phyloP scores from a whole-genome alignment of 2,113 vertebrate species.

The Vireo altiloquus region DNA sequence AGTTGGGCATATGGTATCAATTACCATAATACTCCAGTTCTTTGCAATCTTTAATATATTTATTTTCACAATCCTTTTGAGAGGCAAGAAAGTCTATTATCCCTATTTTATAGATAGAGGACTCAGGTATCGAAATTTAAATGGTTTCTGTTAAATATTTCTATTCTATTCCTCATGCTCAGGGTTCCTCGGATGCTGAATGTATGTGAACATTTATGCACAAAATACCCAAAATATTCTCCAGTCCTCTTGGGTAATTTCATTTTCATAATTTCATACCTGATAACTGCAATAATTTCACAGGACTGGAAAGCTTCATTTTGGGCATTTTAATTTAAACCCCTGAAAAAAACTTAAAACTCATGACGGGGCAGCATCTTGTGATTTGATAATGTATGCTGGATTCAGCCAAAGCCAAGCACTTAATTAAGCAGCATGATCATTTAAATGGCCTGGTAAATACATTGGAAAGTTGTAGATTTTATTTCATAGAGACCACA shows the following conservation, averaged over 20 bases:
- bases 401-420: neutral
- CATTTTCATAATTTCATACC: neutral
- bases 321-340: neutral
- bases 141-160: slow-evolving; percentile 6
- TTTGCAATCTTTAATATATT: slow-evolving; percentile 37
- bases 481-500: neutral
- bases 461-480: neutral
- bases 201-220: neutral
- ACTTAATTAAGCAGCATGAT: neutral
- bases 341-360: neutral
- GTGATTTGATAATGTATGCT: neutral
- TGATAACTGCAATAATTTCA: neutral
- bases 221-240: neutral
- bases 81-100: slow-evolving; percentile 29
- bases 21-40: slow-evolving; percentile 25
- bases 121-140: slow-evolving; percentile 18
- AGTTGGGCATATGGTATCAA: slow-evolving; percentile 29
- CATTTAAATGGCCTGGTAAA: neutral
- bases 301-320: neutral
- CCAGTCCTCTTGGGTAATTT: neutral
- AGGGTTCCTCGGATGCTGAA: neutral
- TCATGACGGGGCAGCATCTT: neutral
- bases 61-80: slow-evolving; percentile 44
- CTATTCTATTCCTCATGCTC: neutral
- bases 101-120: neutral